These are phyloP conservation scores for Myopa testacea DNA, from an alignment of 2,888 invertebrate genomes.

Conservation along the genomic window DNA sequence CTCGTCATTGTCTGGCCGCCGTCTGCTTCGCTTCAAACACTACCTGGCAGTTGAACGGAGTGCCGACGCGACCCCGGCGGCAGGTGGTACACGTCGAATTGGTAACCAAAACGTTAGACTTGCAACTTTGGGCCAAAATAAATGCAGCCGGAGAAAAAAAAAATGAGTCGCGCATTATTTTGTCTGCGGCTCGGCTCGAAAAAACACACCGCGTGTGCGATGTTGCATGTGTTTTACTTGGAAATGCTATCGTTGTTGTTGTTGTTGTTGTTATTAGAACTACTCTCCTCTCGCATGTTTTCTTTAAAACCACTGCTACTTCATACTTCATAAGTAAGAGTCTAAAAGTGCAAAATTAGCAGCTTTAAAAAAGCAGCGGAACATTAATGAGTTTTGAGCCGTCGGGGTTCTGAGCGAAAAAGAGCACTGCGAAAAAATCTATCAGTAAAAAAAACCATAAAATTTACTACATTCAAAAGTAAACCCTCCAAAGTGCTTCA, in stretches of 20 bases:
- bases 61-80: neutral
- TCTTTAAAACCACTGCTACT: neutral
- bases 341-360: constrained; percentile 28
- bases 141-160: constrained; percentile 2
- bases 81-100: constrained; percentile 29
- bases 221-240: neutral
- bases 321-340: neutral
- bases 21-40: neutral
- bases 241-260: neutral
- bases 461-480: neutral
- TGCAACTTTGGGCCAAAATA: neutral
- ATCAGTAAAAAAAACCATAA: neutral
- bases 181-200: constrained; percentile 10
- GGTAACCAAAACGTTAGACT: constrained; percentile 29
- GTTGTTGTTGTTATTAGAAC: neutral
- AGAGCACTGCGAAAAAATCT: neutral
- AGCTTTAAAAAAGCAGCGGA: constrained; percentile 26
- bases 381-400: constrained; percentile 13
- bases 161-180: neutral
- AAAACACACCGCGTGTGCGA: neutral
- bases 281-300: neutral
- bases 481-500: no score
- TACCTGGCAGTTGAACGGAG: neutral
- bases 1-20: neutral
- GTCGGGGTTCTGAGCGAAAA: no score